A percentile compares a stretch with the other conserved stretches of the same genome.
These are phyloP conservation scores for Electrona antarctica DNA, from an alignment of 2,113 vertebrate species.

Conservation along the genomic window DNA sequence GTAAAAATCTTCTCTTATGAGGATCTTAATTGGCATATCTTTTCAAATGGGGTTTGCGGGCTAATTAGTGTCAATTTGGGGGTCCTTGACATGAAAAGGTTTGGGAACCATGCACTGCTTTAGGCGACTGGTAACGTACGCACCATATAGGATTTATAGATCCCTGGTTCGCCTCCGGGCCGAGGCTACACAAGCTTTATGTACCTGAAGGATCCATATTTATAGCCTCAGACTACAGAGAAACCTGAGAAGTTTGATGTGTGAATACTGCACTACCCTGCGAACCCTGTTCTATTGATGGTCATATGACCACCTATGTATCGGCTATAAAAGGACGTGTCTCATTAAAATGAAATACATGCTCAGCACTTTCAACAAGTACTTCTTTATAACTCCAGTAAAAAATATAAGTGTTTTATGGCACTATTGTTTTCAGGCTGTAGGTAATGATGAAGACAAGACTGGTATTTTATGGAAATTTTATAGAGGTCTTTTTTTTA, in stretches of 20 bases:
- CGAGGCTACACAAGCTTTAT: too few relatives aligned
- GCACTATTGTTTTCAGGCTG: constrained; percentile 77
- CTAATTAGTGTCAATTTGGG: too few relatives aligned
- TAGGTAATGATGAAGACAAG: constrained; percentile 69
- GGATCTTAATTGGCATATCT: too few relatives aligned
- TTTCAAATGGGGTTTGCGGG: too few relatives aligned
- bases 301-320: constrained; percentile 67
- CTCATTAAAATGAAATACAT: constrained; percentile 73
- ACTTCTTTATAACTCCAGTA: constrained; percentile 75
- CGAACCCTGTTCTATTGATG: constrained; percentile 73
- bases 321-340: constrained; percentile 70
- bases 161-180: too few relatives aligned
- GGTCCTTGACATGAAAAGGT: too few relatives aligned
- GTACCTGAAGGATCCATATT: too few relatives aligned
- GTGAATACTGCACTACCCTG: constrained; percentile 54
- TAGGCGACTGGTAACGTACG: too few relatives aligned
- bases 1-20: too few relatives aligned
- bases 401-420: constrained; percentile 78
- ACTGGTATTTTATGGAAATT: constrained; percentile 75
- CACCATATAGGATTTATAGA: too few relatives aligned
- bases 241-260: constrained; percentile 8
- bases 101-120: too few relatives aligned
- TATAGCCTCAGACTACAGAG: too few relatives aligned
- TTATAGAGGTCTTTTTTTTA: constrained; percentile 77
- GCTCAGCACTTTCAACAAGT: constrained; percentile 58